phyloP scores from a whole-genome alignment of 2,113 vertebrate species.

The Tragelaphus imberbis region DNA sequence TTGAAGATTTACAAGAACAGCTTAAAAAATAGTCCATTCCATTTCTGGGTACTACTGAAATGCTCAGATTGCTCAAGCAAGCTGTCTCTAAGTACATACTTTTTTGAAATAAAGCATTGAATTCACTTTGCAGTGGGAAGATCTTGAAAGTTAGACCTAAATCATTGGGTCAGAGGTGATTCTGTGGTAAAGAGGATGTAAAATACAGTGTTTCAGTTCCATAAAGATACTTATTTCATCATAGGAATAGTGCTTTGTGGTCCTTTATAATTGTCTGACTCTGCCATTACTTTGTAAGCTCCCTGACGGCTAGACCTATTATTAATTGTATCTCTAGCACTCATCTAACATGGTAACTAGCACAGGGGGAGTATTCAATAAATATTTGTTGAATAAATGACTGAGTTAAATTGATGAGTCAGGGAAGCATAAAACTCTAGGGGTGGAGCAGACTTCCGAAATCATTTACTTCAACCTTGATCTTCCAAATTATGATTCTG shows the following conservation, averaged over 20 bases:
- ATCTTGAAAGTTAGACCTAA: background rate
- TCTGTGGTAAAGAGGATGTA: background rate
- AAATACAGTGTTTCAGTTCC: background rate
- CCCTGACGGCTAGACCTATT: background rate
- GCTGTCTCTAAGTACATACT: background rate
- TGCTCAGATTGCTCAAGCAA: background rate
- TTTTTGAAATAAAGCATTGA: background rate
- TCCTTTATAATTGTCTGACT: background rate
- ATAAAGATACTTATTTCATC: background rate
- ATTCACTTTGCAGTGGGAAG: background rate
- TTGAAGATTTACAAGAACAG: background rate
- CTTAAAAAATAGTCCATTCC: background rate
- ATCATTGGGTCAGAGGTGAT: background rate
- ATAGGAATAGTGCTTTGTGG: background rate
- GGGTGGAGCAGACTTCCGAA: background rate
- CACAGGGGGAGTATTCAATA: background rate
- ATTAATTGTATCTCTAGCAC: background rate
- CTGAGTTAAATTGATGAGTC: background rate
- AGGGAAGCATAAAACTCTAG: background rate
- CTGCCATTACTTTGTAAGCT: background rate
- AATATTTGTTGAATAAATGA: background rate
- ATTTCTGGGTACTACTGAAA: background rate
- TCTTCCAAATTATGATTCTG: background rate
- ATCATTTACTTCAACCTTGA: background rate
- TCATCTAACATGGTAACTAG: background rate